These are phyloP conservation scores for Lota lota DNA, from an alignment of 2,113 vertebrate species.

Conservation along the genomic window DNA sequence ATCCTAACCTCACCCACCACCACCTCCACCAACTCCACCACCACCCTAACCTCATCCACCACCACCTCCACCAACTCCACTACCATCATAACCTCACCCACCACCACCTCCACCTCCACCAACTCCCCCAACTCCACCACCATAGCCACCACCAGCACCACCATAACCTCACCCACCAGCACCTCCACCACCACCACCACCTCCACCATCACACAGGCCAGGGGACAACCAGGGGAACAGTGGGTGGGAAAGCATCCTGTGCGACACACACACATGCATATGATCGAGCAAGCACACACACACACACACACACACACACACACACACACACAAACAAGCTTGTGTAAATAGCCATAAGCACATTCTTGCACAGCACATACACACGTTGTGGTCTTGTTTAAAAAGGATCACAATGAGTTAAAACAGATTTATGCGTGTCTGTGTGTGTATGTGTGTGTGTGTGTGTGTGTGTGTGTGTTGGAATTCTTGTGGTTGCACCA, in stretches of 20 bases:
- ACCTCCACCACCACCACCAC: background rate
- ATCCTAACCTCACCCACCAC: no score
- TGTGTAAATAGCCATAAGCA: background rate
- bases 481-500: conserved; percentile 24
- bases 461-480: conserved; percentile 18
- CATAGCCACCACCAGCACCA: background rate
- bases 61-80: no score
- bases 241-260: conserved; percentile 68
- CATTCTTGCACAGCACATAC: background rate
- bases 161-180: background rate
- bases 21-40: no score
- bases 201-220: conserved; percentile 43
- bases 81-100: no score
- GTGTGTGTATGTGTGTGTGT: conserved; percentile 19
- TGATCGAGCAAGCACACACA: conserved; percentile 5
- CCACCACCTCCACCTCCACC: no score
- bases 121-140: no score
- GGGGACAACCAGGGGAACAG: conserved; percentile 68
- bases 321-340: conserved; percentile 30
- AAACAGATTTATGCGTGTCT: conserved; percentile 6
- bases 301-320: conserved; percentile 36
- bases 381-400: background rate
- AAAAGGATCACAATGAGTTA: conserved; percentile 36
- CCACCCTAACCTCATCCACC: no score
- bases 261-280: conserved; percentile 47